phyloP scores from a whole-genome alignment of 2,888 invertebrate species.

The Meliscaeva auricollis region DNA sequence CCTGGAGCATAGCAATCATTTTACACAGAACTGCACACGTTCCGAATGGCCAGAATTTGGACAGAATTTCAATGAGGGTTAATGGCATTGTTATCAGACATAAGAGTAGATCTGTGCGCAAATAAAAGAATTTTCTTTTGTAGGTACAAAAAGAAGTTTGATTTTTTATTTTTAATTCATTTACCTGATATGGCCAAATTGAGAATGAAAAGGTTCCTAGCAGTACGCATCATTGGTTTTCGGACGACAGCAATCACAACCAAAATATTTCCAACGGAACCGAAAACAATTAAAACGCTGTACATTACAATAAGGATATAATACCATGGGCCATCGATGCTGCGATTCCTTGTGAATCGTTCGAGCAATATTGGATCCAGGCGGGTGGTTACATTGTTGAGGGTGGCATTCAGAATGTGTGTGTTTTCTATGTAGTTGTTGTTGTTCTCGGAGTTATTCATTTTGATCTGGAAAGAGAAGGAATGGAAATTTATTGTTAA shows the following conservation, averaged over 20 bases:
- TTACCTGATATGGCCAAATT: conserved; percentile 91
- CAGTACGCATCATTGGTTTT: conserved; percentile 95
- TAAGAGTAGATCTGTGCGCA: conserved; percentile 88
- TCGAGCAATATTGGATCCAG: conserved; percentile 82
- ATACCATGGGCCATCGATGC: conserved; percentile 89
- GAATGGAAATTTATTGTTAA: too few species aligned
- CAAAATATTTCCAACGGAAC: conserved; percentile 93
- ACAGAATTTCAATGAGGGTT: conserved; percentile 93
- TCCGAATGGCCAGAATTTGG: conserved; percentile 94
- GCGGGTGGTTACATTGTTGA: conserved; percentile 43
- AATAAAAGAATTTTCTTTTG: background rate
- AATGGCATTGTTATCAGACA: conserved; percentile 96
- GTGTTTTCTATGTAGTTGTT: conserved; percentile 57
- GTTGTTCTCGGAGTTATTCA: conserved; percentile 63
- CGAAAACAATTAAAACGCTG: conserved; percentile 90
- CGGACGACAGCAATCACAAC: conserved; percentile 92
- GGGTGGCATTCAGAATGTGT: conserved; percentile 47
- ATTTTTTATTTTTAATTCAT: conserved; percentile 34
- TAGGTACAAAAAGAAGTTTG: background rate
- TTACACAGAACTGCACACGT: conserved; percentile 90
- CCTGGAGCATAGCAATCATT: conserved; percentile 93
- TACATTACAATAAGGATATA: conserved; percentile 89
- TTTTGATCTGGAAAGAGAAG: conserved; percentile 60
- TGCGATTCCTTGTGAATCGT: conserved; percentile 88
- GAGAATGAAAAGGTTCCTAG: conserved; percentile 96